These are phyloP conservation scores for Empis livida DNA, from an alignment of 2,888 invertebrate genomes.

Conservation along the genomic window DNA sequence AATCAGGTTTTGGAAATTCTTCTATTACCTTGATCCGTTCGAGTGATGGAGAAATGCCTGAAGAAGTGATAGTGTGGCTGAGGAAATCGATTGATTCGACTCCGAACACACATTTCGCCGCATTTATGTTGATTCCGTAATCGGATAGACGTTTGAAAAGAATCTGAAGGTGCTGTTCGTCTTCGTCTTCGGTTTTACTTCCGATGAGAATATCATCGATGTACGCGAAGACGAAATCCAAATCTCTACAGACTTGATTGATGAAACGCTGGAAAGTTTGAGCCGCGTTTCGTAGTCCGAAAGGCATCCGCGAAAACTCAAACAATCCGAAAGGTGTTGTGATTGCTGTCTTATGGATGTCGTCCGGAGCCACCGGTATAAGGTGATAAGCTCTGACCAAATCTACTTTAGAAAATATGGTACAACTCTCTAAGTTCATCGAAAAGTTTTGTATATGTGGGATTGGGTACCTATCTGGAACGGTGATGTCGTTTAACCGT, in stretches of 20 bases:
- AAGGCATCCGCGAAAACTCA: background rate
- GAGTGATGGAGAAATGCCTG: background rate
- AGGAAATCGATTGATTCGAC: background rate
- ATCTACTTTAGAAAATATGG: conserved; percentile 15
- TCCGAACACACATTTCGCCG: conserved; percentile 9
- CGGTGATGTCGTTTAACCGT: background rate
- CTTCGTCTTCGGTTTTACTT: conserved; percentile 9
- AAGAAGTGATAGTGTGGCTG: background rate
- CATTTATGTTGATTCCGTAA: conserved; percentile 11
- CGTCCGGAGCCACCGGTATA: conserved; percentile 20
- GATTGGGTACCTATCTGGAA: conserved; percentile 5
- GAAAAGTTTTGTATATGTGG: background rate
- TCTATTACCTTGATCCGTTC: background rate
- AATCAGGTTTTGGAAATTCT: too few species aligned
- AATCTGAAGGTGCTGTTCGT: conserved; percentile 9
- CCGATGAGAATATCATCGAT: conserved; percentile 8
- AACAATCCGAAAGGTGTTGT: conserved; percentile 1
- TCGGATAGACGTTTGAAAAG: conserved; percentile 6
- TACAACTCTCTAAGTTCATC: background rate
- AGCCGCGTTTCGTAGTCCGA: conserved; percentile 1
- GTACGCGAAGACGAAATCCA: background rate
- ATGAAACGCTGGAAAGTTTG: conserved; percentile 2
- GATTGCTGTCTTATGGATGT: background rate
- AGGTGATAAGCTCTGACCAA: conserved; percentile 21
- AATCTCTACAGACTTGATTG: background rate